Evolutionary conservation across 2,797 vertebrate genomes (phyloP).

Genomic region (Arrhamphus sclerolepis): DNA sequence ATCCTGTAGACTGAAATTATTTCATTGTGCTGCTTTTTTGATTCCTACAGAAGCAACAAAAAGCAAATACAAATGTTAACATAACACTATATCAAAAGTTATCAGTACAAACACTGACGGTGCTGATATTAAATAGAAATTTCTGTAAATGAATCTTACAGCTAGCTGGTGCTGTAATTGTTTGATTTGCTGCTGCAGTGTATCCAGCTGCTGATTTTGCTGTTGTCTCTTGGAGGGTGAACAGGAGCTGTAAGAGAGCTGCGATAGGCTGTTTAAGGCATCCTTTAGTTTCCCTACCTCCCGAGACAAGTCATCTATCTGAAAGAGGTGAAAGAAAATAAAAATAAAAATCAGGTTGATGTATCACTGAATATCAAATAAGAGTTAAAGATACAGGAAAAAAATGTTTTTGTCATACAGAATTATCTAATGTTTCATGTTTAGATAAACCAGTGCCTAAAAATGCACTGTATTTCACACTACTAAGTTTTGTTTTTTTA

Average conservation of each 20-base stretch:
- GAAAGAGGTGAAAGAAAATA: background rate
- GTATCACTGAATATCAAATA: no score
- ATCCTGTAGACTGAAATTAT: slow-evolving; percentile 96
- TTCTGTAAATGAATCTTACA: slow-evolving; percentile 76
- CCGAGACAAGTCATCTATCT: slow-evolving; percentile 94
- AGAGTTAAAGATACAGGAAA: no score
- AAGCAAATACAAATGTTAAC: background rate
- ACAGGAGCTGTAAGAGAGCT: slow-evolving; percentile 90
- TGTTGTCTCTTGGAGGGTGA: slow-evolving; percentile 85
- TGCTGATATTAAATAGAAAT: background rate
- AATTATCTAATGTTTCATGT: no score
- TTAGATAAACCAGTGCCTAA: no score
- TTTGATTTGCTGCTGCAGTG: slow-evolving; percentile 92
- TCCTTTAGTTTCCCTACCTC: slow-evolving; percentile 95
- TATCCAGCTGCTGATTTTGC: slow-evolving; percentile 93
- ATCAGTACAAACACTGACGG: no score
- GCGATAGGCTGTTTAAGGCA: slow-evolving; percentile 96
- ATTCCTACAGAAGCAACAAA: slow-evolving; percentile 81
- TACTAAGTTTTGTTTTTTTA: no score
- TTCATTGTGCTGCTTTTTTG: slow-evolving; percentile 96
- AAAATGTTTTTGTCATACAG: no score
- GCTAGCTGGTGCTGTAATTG: slow-evolving; percentile 93
- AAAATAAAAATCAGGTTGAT: no score
- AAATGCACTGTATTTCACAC: background rate
- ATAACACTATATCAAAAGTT: background rate